Evolutionary conservation across 2,888 invertebrate species (phyloP).

Genomic region (Strigamia maritima): DNA sequence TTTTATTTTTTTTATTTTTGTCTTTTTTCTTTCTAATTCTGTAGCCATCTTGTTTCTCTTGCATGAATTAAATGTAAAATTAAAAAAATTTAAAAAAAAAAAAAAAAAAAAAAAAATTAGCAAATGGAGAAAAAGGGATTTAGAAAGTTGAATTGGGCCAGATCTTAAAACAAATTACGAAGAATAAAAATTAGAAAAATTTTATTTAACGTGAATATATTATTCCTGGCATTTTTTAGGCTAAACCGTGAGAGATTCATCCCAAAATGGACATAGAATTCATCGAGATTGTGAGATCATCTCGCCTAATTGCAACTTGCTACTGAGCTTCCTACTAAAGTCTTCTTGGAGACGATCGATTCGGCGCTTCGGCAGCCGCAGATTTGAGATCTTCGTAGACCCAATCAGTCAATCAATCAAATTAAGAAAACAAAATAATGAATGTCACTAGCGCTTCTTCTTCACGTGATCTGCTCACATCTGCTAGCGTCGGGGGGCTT

Average conservation of each 20-base stretch:
- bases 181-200: not conserved
- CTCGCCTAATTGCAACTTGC: slow-evolving; percentile 4
- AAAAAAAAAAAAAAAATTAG: not conserved
- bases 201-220: slow-evolving; percentile 12
- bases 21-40: not conserved
- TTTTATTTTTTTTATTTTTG: not conserved
- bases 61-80: not conserved
- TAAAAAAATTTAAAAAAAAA: not conserved
- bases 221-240: slow-evolving; percentile 40
- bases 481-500: not conserved
- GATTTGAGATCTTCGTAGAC: not conserved
- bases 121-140: too few species aligned
- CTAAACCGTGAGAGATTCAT: slow-evolving; percentile 34
- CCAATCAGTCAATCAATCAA: not conserved
- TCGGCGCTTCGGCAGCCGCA: slow-evolving; percentile 4
- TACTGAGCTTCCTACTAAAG: slow-evolving; percentile 4
- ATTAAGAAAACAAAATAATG: not conserved
- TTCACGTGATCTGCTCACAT: not conserved
- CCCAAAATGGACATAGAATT: slow-evolving; percentile 23
- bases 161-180: slow-evolving; percentile 10
- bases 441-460: not conserved
- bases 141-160: not conserved
- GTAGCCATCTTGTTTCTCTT: not conserved
- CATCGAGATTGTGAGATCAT: slow-evolving; percentile 4
- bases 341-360: slow-evolving; percentile 4